These are phyloP conservation scores for Arctocebus calabarensis DNA, from an alignment of 2,797 vertebrate genomes.

Conservation along the genomic window DNA sequence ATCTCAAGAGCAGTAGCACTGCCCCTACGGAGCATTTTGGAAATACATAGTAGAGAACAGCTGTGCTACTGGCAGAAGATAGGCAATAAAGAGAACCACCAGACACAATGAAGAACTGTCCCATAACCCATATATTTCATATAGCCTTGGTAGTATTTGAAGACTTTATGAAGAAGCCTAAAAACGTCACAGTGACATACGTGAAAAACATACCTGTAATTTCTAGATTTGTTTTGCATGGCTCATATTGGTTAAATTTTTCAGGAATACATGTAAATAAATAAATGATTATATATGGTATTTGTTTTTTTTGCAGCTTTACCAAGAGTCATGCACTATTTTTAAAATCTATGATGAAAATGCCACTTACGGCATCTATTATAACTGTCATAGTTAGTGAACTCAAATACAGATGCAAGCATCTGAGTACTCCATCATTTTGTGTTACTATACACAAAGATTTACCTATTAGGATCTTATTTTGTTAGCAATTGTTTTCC, in stretches of 20 bases:
- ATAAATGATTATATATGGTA: not conserved
- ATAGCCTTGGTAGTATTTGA: not conserved
- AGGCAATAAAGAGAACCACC: not conserved
- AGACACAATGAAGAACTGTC: not conserved
- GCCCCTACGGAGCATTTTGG: not conserved
- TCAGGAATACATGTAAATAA: not conserved
- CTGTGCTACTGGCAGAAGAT: not conserved
- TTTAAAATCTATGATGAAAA: not conserved
- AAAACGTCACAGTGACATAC: not conserved
- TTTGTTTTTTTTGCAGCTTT: not conserved
- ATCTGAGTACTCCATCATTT: not conserved
- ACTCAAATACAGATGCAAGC: not conserved
- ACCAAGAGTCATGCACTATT: not conserved
- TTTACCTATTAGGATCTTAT: slow-evolving; percentile 9
- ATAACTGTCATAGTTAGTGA: not conserved
- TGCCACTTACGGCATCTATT: not conserved
- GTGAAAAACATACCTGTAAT: not conserved
- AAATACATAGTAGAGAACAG: not conserved
- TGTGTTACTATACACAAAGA: not conserved
- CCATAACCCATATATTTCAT: not conserved
- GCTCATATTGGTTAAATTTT: not conserved
- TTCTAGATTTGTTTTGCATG: slow-evolving; percentile 7
- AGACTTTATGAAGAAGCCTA: not conserved
- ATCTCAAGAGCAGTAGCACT: not conserved
- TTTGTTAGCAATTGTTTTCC: slow-evolving; percentile 23